Evolutionary conservation across 2,888 invertebrate species (phyloP).

Genomic region (Gasteruption jaculator): DNA sequence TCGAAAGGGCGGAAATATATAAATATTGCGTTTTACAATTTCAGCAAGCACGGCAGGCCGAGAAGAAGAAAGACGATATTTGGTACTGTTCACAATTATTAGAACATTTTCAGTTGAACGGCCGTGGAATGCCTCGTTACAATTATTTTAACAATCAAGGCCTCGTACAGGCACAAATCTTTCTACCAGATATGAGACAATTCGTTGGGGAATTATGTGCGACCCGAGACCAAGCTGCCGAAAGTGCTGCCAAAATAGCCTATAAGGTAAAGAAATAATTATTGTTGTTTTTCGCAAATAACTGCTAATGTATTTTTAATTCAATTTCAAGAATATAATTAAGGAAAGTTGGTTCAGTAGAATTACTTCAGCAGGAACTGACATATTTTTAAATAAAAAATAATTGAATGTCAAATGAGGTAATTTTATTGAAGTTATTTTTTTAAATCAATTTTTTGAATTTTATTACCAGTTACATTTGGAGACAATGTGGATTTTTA

Average conservation of each 20-base stretch:
- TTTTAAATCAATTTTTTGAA: no score
- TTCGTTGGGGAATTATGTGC: constrained; percentile 53
- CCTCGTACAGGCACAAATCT: constrained; percentile 50
- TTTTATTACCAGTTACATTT: no score
- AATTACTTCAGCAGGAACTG: no score
- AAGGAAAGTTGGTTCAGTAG: no score
- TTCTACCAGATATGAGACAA: constrained; percentile 51
- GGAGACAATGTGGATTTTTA: no score
- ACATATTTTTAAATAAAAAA: no score
- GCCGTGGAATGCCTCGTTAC: constrained; percentile 52
- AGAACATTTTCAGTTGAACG: constrained; percentile 50
- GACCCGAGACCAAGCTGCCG: constrained; percentile 53
- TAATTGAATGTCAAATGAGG: no score
- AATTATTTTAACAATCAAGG: constrained; percentile 46
- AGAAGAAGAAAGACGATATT: constrained; percentile 27
- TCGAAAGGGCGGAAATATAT: neutral
- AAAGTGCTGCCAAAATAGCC: constrained; percentile 51
- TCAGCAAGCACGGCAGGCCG: constrained; percentile 40
- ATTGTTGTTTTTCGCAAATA: no score
- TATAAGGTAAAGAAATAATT: constrained; percentile 28
- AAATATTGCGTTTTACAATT: constrained; percentile 14
- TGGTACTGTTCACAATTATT: constrained; percentile 47
- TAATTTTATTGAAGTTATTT: no score
- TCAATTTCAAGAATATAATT: no score
- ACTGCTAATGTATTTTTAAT: no score